These are phyloP conservation scores for Trissolcus japonicus DNA, from an alignment of 2,888 invertebrate genomes.

Conservation along the genomic window DNA sequence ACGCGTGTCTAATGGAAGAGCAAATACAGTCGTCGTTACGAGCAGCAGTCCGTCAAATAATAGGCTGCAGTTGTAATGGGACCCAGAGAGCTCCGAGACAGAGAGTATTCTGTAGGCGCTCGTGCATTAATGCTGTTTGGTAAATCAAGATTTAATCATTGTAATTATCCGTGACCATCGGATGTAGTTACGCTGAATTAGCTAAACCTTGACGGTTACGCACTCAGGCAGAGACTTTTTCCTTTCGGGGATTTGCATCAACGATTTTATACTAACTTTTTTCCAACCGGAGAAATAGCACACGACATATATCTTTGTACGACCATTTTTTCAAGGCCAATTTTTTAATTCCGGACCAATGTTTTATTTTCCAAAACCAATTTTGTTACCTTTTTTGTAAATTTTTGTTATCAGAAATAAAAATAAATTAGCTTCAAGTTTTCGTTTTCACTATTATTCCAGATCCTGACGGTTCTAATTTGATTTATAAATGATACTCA, in stretches of 20 bases:
- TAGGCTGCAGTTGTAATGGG: constrained; percentile 37
- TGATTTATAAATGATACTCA: constrained; percentile 34
- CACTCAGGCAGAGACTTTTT: constrained; percentile 39
- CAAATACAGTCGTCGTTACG: constrained; percentile 52
- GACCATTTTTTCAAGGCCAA: too few relatives aligned
- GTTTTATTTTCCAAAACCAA: too few relatives aligned
- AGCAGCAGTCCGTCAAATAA: constrained; percentile 52
- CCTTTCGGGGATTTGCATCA: constrained; percentile 32
- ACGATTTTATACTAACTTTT: constrained; percentile 13
- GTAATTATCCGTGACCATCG: constrained; percentile 53
- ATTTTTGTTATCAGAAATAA: too few relatives aligned
- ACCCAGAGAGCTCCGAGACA: constrained; percentile 29
- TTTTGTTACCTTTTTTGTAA: too few relatives aligned
- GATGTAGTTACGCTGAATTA: constrained; percentile 37
- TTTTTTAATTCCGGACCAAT: too few relatives aligned
- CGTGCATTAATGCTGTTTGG: constrained; percentile 42
- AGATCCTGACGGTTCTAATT: constrained; percentile 12
- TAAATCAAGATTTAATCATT: constrained; percentile 54
- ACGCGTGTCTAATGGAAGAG: constrained; percentile 35
- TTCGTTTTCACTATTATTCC: too few relatives aligned
- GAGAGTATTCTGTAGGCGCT: constrained; percentile 20
- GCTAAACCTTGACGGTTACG: constrained; percentile 42
- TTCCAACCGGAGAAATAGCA: too few relatives aligned
- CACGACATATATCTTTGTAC: too few relatives aligned
- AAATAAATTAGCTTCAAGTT: too few relatives aligned